A percentile compares a stretch with the other conserved stretches of the same genome.
These are phyloP conservation scores for Ardeotis arabs DNA, from an alignment of 2,113 vertebrate genomes.

Conservation along the genomic window DNA sequence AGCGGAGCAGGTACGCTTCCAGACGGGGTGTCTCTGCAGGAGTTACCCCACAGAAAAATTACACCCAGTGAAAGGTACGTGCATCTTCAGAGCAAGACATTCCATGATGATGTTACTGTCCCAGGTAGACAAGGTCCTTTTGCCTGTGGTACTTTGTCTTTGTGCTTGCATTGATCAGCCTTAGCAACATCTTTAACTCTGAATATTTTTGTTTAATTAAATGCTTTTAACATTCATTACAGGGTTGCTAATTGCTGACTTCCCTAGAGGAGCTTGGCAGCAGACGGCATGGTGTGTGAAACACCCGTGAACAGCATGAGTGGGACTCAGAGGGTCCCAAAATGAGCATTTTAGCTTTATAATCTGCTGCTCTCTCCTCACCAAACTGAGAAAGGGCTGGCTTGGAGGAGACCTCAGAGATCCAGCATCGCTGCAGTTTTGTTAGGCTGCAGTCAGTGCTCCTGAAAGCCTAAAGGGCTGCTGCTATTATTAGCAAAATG, in stretches of 20 bases:
- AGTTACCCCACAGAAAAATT: not conserved
- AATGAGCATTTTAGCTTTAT: not conserved
- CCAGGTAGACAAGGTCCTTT: not conserved
- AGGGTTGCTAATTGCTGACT: not conserved
- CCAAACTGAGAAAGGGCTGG: not conserved
- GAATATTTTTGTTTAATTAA: constrained; percentile 1
- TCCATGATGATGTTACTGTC: not conserved
- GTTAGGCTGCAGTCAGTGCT: not conserved
- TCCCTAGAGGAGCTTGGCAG: not conserved
- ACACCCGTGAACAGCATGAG: not conserved
- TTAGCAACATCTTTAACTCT: not conserved
- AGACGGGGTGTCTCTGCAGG: not conserved
- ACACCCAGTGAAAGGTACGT: not conserved
- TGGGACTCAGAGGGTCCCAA: not conserved
- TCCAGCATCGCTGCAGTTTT: not conserved
- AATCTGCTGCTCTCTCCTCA: not conserved
- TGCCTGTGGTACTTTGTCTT: not conserved
- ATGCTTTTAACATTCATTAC: constrained; percentile 12
- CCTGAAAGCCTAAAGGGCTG: not conserved
- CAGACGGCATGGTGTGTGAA: not conserved
- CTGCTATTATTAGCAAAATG: constrained; percentile 13
- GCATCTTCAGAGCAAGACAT: not conserved
- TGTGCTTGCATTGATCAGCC: not conserved
- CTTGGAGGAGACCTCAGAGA: not conserved
- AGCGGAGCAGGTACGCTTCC: not conserved